These are phyloP conservation scores for Carposina sasakii DNA, from an alignment of 1,140 invertebrate genomes.

Conservation along the genomic window DNA sequence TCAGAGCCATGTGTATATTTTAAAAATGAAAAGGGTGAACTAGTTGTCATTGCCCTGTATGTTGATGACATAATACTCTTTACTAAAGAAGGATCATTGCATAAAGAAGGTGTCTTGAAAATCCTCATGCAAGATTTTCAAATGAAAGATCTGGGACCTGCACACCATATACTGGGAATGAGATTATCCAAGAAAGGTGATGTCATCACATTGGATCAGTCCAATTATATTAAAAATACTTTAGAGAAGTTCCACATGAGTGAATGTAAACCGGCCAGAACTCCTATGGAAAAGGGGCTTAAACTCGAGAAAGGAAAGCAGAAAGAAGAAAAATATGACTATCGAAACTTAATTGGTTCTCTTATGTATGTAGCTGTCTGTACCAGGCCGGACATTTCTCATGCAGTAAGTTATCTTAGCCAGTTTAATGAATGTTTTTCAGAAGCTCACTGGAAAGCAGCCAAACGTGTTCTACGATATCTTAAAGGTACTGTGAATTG, in stretches of 20 bases:
- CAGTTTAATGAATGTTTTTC: background rate
- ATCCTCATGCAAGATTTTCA: background rate
- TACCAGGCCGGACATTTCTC: background rate
- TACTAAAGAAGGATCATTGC: background rate
- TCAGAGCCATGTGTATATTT: too few species aligned
- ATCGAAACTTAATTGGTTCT: background rate
- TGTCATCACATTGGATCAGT: background rate
- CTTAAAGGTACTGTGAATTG: background rate
- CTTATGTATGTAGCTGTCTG: background rate
- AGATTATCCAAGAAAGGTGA: background rate
- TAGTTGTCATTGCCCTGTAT: too few species aligned
- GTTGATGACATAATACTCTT: background rate
- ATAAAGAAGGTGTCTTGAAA: background rate
- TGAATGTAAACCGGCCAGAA: background rate
- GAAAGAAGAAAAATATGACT: background rate
- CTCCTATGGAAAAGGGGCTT: background rate
- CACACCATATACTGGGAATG: background rate
- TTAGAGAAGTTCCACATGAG: background rate
- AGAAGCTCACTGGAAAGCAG: background rate
- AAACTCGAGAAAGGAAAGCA: background rate
- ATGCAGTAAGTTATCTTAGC: background rate
- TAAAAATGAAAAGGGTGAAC: too few species aligned
- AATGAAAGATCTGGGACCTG: background rate
- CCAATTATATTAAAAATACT: background rate
- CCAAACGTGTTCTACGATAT: background rate